These are phyloP conservation scores for Mugil cephalus DNA, from an alignment of 2,113 vertebrate species.

Conservation along the genomic window DNA sequence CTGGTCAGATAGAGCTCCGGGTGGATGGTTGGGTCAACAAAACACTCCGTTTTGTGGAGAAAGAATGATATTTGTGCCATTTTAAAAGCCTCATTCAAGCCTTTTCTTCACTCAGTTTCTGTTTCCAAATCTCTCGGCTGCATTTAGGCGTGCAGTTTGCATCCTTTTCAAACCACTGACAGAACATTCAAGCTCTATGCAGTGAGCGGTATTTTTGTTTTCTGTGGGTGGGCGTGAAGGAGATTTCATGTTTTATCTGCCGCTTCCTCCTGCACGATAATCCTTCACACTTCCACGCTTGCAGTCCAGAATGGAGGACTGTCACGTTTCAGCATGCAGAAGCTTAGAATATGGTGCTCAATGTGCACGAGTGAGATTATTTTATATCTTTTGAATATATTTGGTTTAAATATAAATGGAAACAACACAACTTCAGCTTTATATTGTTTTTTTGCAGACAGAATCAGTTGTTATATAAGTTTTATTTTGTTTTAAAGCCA, in stretches of 20 bases:
- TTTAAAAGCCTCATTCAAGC: too few species aligned
- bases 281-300: constrained; percentile 6
- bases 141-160: background rate
- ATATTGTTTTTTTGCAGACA: too few species aligned
- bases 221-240: constrained; percentile 35
- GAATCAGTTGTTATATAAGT: background rate
- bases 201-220: background rate
- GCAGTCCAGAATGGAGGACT: background rate
- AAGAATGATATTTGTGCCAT: too few species aligned
- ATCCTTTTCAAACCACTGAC: constrained; percentile 13
- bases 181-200: background rate
- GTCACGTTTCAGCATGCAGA: constrained; percentile 20
- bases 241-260: constrained; percentile 23
- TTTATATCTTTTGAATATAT: background rate
- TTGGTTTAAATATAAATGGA: too few species aligned
- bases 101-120: too few species aligned
- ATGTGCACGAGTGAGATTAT: background rate
- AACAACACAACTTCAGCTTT: too few species aligned
- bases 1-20: too few species aligned
- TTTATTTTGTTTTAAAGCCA: constrained; percentile 3
- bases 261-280: constrained; percentile 12
- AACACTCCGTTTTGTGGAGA: background rate
- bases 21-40: background rate
- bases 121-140: background rate
- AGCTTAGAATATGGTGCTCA: constrained; percentile 1